Conservation (phyloP, 2,113 vertebrate species). For the Amblyornis subalaris region DNA sequence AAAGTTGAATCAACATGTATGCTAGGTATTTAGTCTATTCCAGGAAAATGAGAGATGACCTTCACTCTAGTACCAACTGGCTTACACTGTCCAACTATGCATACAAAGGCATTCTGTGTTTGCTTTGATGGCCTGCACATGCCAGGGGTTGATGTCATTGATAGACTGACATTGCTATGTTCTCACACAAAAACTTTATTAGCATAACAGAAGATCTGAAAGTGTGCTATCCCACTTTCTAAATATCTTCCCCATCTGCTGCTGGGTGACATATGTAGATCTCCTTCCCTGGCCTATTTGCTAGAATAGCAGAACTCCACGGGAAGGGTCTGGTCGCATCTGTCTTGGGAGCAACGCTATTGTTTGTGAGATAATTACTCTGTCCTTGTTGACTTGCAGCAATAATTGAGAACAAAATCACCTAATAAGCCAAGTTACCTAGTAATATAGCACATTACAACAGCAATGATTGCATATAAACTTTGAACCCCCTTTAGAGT, state of each 20-base stretch:
- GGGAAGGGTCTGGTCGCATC: background rate
- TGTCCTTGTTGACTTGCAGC: slow-evolving; percentile 30
- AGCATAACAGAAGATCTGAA: slow-evolving; percentile 9
- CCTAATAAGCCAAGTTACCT: slow-evolving; percentile 34
- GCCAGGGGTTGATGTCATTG: slow-evolving; percentile 67
- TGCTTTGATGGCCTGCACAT: slow-evolving; percentile 77
- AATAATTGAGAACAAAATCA: slow-evolving; percentile 16
- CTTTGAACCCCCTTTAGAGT: slow-evolving; percentile 40
- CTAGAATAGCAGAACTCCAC: background rate
- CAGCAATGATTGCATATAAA: slow-evolving; percentile 13
- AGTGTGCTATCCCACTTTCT: background rate
- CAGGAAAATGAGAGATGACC: slow-evolving; percentile 73
- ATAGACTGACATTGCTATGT: slow-evolving; percentile 55
- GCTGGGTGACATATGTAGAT: background rate
- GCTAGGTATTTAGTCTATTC: slow-evolving; percentile 66
- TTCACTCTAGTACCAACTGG: slow-evolving; percentile 69
- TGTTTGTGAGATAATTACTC: slow-evolving; percentile 20
- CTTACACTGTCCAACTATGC: slow-evolving; percentile 46
- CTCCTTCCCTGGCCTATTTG: background rate
- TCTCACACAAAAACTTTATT: slow-evolving; percentile 74
- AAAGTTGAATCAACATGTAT: slow-evolving; percentile 22
- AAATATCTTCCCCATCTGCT: slow-evolving; percentile 28
- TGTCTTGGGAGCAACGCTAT: background rate
- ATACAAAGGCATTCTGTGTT: slow-evolving; percentile 69
- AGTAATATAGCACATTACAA: slow-evolving; percentile 30